Conservation (phyloP, 2,797 vertebrate species). For the Peromyscus nudipes region DNA sequence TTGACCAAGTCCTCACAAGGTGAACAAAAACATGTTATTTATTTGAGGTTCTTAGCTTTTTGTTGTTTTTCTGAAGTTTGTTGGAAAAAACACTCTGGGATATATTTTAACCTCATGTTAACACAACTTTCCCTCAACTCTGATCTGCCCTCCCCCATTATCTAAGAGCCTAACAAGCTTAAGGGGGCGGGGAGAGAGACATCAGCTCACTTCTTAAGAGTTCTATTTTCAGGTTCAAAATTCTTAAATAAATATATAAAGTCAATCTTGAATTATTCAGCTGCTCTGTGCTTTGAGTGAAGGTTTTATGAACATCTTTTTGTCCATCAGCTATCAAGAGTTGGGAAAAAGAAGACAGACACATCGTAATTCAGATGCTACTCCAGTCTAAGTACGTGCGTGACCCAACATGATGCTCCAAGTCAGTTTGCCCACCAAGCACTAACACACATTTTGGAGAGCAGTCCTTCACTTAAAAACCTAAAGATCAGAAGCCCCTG, state of each 20-base stretch:
- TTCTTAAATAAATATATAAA: slow-evolving; percentile 66
- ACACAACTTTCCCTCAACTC: slow-evolving; percentile 37
- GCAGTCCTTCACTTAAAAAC: slow-evolving; percentile 76
- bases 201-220: slow-evolving; percentile 64
- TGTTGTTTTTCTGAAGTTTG: neutral
- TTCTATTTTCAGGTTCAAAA: slow-evolving; percentile 71
- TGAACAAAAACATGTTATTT: slow-evolving; percentile 1
- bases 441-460: slow-evolving; percentile 67
- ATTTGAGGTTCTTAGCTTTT: neutral
- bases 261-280: slow-evolving; percentile 78
- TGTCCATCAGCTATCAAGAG: slow-evolving; percentile 42
- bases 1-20: neutral
- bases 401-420: neutral
- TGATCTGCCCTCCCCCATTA: neutral
- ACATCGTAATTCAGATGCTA: slow-evolving; percentile 61
- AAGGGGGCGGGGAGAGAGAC: neutral
- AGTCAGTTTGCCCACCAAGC: neutral
- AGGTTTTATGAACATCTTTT: slow-evolving; percentile 72
- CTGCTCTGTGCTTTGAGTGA: slow-evolving; percentile 70
- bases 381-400: neutral
- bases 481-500: slow-evolving; percentile 63
- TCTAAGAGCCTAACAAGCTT: slow-evolving; percentile 54
- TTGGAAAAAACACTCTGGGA: neutral
- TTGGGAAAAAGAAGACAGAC: slow-evolving; percentile 46
- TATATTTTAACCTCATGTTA: slow-evolving; percentile 34